Evolutionary conservation across 2,888 invertebrate species (phyloP), one percentile per base, ranked within the genome.

Genomic region (Synergus gifuensis): DNA sequence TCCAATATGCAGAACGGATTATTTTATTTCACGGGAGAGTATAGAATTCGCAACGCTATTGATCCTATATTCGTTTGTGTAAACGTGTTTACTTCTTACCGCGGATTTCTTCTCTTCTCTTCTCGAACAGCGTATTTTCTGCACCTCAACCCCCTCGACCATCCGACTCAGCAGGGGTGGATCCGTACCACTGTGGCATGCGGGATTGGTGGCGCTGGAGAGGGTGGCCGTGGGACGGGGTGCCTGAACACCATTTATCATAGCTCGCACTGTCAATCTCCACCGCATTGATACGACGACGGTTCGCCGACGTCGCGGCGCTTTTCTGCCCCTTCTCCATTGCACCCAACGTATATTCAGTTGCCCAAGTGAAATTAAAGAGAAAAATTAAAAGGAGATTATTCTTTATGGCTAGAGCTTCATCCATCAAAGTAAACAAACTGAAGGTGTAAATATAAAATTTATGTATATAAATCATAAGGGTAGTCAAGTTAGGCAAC

Each of bases 261-360:
- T 89, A 84, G 87, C 88, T 88, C 85, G 85, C 85, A 85, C 89
- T 91, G 91, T 91, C 91, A 90, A 91, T 91, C 91, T 90, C 86
- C 84, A 85, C 87, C 88, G 88, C 90, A 91, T 91, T 89, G 91
- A 91, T 91, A 91, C 88, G 89, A 88, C 87, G 88, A 88, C 88
- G 87, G 88, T 88, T 87, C 88, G 86, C 87, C 87, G 88, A 89
- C 89, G 87, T 84, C 86, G 85, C 85, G 87, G 88, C 86, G 88
- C 85, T 86, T 83, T 84, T 80, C 82, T 81, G 79, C 79, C 80
- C 83, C 82, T 81, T 84, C 81, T 82, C 73, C 79, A 80, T 77
- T 83, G 63, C 76, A 58, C 28, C 14, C 16, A 28, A 60, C 73
- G 36, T 60, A 18, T 62, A 77, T 81, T 79, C 79, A 79, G 83